Conservation (phyloP, 2,888 invertebrate species). For the Hypolimnas misippus region DNA sequence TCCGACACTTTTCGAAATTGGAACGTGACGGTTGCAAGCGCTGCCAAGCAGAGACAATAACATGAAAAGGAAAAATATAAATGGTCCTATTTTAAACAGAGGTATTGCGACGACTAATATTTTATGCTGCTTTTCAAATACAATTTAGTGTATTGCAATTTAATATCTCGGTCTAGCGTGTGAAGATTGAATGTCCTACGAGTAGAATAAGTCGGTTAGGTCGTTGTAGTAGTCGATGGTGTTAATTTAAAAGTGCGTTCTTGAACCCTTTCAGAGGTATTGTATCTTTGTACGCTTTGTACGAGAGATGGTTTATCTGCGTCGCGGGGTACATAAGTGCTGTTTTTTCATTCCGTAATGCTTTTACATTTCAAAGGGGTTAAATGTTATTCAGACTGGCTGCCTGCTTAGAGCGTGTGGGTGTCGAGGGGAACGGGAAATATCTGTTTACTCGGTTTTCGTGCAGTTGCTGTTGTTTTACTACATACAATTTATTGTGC, state of each 20-base stretch:
- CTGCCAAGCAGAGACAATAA: constrained; percentile 82
- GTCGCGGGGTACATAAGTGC: constrained; percentile 83
- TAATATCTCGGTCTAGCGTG: constrained; percentile 29
- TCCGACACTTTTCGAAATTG: constrained; percentile 84
- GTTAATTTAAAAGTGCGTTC: constrained; percentile 85
- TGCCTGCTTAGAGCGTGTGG: constrained; percentile 80
- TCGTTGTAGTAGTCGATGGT: constrained; percentile 59
- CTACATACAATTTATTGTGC: background rate
- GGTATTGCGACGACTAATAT: constrained; percentile 68
- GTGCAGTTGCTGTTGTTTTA: constrained; percentile 20
- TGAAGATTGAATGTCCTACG: constrained; percentile 60
- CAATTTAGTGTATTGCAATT: constrained; percentile 53
- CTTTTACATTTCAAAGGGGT: constrained; percentile 84
- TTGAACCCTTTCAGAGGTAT: constrained; percentile 85
- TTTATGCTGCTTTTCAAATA: constrained; percentile 60
- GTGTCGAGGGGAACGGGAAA: constrained; percentile 70
- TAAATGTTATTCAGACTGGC: constrained; percentile 82
- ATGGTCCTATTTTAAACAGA: constrained; percentile 82
- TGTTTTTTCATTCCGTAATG: constrained; percentile 85
- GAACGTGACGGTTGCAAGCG: constrained; percentile 84
- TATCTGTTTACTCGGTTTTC: constrained; percentile 40
- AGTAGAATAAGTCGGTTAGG: constrained; percentile 50
- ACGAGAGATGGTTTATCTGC: constrained; percentile 83
- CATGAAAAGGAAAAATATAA: constrained; percentile 84
- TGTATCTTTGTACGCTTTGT: constrained; percentile 85